Conservation (phyloP, 2,797 vertebrate species). For the Ctenosaura bakeri region DNA sequence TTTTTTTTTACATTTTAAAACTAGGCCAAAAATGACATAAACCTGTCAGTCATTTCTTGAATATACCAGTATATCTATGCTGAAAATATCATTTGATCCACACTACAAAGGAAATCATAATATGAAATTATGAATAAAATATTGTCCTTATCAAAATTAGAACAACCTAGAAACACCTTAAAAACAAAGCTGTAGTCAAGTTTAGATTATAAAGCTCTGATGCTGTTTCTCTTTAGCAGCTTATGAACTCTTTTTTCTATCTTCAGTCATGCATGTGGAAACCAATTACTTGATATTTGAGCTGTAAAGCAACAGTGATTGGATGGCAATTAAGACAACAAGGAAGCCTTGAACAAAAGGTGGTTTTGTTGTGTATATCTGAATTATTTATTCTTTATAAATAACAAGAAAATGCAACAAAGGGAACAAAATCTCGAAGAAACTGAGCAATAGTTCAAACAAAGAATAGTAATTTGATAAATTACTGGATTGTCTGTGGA, state of each 20-base stretch:
- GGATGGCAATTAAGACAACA: slow-evolving; percentile 35
- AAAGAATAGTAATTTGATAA: slow-evolving; percentile 13
- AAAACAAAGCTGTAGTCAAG: background rate
- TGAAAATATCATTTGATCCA: background rate
- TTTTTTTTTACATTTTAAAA: slow-evolving; percentile 1
- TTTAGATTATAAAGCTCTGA: slow-evolving; percentile 38
- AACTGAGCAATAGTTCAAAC: slow-evolving; percentile 5
- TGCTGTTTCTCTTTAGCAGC: slow-evolving; percentile 22
- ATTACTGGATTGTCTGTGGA: slow-evolving; percentile 19
- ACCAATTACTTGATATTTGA: slow-evolving; percentile 43
- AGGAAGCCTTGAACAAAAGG: slow-evolving; percentile 33
- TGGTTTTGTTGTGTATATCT: background rate
- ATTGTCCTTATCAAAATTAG: slow-evolving; percentile 19
- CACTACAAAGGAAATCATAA: background rate
- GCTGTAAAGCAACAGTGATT: slow-evolving; percentile 32
- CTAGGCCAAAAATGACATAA: background rate
- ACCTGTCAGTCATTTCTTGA: slow-evolving; percentile 4
- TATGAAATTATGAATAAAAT: slow-evolving; percentile 32
- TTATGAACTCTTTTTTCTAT: background rate
- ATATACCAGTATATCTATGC: background rate
- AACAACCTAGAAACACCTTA: slow-evolving; percentile 28
- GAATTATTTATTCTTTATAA: slow-evolving; percentile 33
- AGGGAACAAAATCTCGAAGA: slow-evolving; percentile 32
- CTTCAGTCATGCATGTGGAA: slow-evolving; percentile 37
- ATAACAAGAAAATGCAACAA: slow-evolving; percentile 25